These are phyloP conservation scores for Pseudomyrmex flavicornis DNA, from an alignment of 1,140 invertebrate genomes.

Conservation along the genomic window DNA sequence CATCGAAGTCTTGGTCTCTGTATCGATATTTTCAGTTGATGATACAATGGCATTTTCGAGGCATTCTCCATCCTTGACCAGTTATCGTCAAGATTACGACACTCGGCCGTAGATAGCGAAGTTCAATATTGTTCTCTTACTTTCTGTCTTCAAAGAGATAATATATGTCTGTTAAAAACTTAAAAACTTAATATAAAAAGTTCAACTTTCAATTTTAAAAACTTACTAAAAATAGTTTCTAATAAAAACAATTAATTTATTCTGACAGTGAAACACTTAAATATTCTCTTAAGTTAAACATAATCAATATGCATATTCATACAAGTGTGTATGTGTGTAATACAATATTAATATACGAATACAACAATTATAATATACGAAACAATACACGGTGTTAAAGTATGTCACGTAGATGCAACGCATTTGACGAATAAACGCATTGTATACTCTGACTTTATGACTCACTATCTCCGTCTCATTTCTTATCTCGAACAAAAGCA, in stretches of 20 bases:
- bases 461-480: background rate
- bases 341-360: background rate
- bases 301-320: too few species aligned
- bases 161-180: too few species aligned
- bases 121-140: too few species aligned
- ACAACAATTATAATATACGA: background rate
- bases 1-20: background rate
- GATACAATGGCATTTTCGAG: background rate
- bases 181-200: too few species aligned
- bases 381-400: background rate
- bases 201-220: too few species aligned
- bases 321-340: background rate
- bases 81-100: background rate
- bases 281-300: too few species aligned
- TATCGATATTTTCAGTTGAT: background rate
- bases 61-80: too few species aligned
- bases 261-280: too few species aligned
- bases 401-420: background rate
- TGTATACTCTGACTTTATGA: background rate
- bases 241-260: too few species aligned
- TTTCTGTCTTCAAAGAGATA: too few species aligned
- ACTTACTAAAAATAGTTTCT: too few species aligned
- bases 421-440: slow-evolving; percentile 1
- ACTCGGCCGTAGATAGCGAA: background rate
- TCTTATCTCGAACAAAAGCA: background rate